Evolutionary conservation across 2,888 invertebrate genomes (phyloP), one percentile per base, ranked within the genome.

Genomic region (Drosophila cognata): DNA sequence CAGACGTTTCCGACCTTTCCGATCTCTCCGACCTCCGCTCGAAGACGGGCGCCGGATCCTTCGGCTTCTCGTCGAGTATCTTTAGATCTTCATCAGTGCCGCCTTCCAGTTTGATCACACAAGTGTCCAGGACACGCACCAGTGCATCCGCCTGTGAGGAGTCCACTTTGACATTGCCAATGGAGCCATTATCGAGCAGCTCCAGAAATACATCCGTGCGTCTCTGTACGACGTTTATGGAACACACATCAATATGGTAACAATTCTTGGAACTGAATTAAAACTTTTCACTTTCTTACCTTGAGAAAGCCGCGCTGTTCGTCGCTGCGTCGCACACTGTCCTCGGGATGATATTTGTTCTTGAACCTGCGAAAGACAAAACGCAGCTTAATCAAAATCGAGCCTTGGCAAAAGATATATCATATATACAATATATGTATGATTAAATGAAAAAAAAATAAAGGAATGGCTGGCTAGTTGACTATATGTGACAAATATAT

Each of bases 341-440:
- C 99, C 93, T 98, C 98, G 4, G 99, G 99, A 93, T 99, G 99
- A 92, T 99, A 99, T 94, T 99, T 99, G 87, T 97, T 96, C 94
- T 99, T 98, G 95, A 99, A 99, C 99, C 99, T 99, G 94, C 69
- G 92, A 91, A 84, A 88, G 86, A 91, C 3, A 62, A 60, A 71
- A 53, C 5, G 25, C 18, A 59, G 4, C 6, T 21, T 25, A 10
- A 51, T 35, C 4, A 21, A 2, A n/a, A 33, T 25, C 2, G 11
- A 13, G 8, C 8, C n/a, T 46, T 43, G 16, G 4, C 13, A 51
- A 21, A 31, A 10, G 1, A 16, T 36, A 46, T 35, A 7, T n/a
- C 31, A 25, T 55, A 25, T 55, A 13, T 59, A 18, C 7, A 16
- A 18, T 16, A 64, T 55, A 57, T 11, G 13, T 25, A 36, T 57